Evolutionary conservation across 2,888 invertebrate species (phyloP).

Genomic region (Serripes groenlandicus): DNA sequence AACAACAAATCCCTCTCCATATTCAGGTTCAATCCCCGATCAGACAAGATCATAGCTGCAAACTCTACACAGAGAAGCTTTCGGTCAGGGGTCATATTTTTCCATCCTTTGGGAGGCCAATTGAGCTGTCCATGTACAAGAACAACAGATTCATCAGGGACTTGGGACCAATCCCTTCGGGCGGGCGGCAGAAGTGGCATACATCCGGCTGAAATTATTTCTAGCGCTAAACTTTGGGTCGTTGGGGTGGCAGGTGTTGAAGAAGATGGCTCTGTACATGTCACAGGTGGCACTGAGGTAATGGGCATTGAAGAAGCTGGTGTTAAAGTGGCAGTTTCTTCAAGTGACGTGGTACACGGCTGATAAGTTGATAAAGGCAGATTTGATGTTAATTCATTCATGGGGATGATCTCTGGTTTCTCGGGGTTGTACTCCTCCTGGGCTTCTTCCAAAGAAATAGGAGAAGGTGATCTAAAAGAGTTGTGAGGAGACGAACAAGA

Average conservation of each 20-base stretch:
- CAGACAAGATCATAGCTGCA: neutral
- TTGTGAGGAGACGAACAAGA: too few species aligned
- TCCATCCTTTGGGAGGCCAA: neutral
- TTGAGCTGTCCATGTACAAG: neutral
- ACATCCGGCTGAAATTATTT: neutral
- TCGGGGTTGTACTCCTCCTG: too few species aligned
- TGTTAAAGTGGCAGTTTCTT: too few species aligned
- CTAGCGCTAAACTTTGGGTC: neutral
- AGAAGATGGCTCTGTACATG: too few species aligned
- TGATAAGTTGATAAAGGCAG: too few species aligned
- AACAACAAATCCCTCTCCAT: neutral
- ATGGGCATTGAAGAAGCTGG: too few species aligned
- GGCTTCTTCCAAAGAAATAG: too few species aligned
- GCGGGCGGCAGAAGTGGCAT: conserved; percentile 1
- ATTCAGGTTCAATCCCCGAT: neutral
- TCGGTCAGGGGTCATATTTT: neutral
- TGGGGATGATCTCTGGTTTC: too few species aligned
- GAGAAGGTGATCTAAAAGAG: too few species aligned
- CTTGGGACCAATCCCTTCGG: neutral
- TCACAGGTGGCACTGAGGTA: too few species aligned
- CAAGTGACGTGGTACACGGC: too few species aligned
- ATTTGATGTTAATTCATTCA: too few species aligned
- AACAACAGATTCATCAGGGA: conserved; percentile 3
- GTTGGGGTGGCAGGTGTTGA: neutral
- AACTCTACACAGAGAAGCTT: neutral